Percentiles rank a stretch among this genome's conserved stretches.
phyloP scores from a whole-genome alignment of 2,888 invertebrate species.

The Agrilus cyanescens region DNA sequence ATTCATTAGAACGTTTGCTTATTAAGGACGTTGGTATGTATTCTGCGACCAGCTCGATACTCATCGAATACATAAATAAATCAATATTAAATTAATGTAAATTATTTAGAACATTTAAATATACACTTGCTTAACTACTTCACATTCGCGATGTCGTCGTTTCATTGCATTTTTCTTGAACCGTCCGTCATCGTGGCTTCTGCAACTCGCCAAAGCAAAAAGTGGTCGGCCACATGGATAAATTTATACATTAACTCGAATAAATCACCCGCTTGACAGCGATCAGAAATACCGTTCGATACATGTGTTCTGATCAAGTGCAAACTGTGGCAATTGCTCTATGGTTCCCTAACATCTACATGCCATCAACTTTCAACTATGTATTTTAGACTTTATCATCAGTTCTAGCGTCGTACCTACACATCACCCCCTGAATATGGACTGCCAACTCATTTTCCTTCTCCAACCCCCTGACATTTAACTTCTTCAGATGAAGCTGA shows the following conservation, averaged over 20 bases:
- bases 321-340: no score
- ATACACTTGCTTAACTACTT: conserved; percentile 1
- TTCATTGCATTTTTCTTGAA: not conserved
- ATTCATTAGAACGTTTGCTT: no score
- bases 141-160: not conserved
- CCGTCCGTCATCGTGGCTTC: no score
- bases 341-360: no score
- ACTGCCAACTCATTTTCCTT: no score
- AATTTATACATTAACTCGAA: conserved; percentile 37
- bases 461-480: no score
- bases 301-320: conserved; percentile 1
- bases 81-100: conserved; percentile 1
- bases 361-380: no score
- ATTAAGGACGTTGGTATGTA: no score
- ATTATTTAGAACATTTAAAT: not conserved
- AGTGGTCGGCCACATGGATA: conserved; percentile 27
- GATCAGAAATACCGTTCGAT: conserved; percentile 14
- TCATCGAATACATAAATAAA: conserved; percentile 1
- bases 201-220: conserved; percentile 16
- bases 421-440: no score
- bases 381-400: no score
- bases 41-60: not conserved
- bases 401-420: no score
- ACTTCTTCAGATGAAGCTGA: no score
- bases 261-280: conserved; percentile 28